A percentile compares a stretch with the other conserved stretches of the same genome.
These are phyloP conservation scores for Troilus luridus DNA, from an alignment of 2,888 invertebrate genomes.

Conservation along the genomic window DNA sequence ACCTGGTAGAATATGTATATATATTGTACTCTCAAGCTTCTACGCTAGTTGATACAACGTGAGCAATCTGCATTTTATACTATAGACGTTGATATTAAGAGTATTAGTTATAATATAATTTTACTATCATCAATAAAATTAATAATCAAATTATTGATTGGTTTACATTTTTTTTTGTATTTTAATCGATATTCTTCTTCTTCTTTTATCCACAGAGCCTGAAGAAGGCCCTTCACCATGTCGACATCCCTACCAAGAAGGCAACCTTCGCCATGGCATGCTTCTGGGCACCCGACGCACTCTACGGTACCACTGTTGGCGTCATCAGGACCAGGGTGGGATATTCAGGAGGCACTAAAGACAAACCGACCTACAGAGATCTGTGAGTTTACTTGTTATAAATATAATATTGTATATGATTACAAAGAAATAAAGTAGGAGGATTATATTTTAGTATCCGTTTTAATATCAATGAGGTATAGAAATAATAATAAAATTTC, in stretches of 20 bases:
- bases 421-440: too few species aligned
- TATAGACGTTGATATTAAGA: too few species aligned
- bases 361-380: conserved; percentile 86
- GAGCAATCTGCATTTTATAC: too few species aligned
- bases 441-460: too few species aligned
- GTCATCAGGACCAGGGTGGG: conserved; percentile 94
- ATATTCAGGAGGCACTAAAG: conserved; percentile 88
- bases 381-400: conserved; percentile 76
- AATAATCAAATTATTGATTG: neutral
- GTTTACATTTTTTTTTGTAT: neutral
- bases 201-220: conserved; percentile 58
- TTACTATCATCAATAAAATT: too few species aligned
- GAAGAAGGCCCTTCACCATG: conserved; percentile 74
- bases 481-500: too few species aligned
- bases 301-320: conserved; percentile 82
- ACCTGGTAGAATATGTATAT: too few species aligned
- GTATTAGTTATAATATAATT: too few species aligned
- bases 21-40: too few species aligned
- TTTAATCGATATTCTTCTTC: neutral
- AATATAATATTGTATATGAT: neutral
- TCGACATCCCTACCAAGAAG: conserved; percentile 76
- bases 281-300: conserved; percentile 92
- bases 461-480: too few species aligned
- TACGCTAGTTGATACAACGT: too few species aligned
- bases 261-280: conserved; percentile 95